Evolutionary conservation across 2,797 vertebrate species (phyloP).

Genomic region (Sebastes variabilis): DNA sequence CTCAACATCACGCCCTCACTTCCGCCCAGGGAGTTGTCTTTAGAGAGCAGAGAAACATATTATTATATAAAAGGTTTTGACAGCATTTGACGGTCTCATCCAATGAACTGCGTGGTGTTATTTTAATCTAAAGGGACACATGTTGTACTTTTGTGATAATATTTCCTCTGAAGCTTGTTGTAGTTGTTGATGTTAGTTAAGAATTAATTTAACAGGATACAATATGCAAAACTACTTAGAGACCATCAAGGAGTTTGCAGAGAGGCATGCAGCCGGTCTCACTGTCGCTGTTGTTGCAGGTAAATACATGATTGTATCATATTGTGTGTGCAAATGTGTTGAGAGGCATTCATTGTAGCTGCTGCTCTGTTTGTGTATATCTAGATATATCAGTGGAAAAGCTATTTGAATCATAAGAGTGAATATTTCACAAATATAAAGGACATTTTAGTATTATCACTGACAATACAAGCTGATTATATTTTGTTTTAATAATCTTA

Average conservation of each 20-base stretch:
- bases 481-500: accelerated
- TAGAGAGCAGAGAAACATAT: neutral
- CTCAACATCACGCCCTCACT: neutral
- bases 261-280: constrained; percentile 51
- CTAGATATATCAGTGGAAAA: neutral
- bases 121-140: too few relatives aligned
- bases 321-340: neutral
- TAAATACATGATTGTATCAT: constrained; percentile 21
- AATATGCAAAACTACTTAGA: constrained; percentile 67
- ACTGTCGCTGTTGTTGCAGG: constrained; percentile 62
- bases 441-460: neutral
- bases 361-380: neutral
- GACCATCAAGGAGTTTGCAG: constrained; percentile 40
- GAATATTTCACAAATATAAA: neutral
- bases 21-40: neutral
- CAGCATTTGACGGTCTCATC: neutral
- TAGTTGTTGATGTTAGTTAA: neutral
- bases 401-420: neutral
- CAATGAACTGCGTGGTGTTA: accelerated
- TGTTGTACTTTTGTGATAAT: neutral
- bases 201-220: neutral
- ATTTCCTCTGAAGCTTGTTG: too few relatives aligned
- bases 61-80: accelerated
- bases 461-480: too few relatives aligned
- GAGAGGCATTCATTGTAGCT: neutral